Evolutionary conservation across 23 tunicate genomes (phyloP).

Genomic region (Halocynthia roretzi): DNA sequence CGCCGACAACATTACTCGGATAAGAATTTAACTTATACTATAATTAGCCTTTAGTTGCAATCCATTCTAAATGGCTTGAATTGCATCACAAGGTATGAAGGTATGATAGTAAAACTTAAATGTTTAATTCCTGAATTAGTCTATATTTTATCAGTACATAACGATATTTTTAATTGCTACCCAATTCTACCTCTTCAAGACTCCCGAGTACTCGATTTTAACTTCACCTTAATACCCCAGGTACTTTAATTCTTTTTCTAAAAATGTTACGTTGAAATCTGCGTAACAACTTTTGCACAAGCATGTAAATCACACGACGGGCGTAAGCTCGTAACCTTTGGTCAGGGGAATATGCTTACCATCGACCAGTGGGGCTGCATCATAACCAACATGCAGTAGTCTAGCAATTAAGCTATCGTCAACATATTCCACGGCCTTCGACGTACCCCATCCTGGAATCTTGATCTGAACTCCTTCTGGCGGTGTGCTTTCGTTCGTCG

Average conservation of each 20-base stretch:
- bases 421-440: constrained; percentile 44
- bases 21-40: neutral
- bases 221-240: no score
- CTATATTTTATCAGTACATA: no score
- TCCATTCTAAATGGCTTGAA: neutral
- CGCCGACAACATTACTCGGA: neutral
- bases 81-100: neutral
- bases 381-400: constrained; percentile 30
- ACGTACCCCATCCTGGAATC: constrained; percentile 46
- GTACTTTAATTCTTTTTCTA: no score
- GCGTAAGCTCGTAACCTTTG: no score
- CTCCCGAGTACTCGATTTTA: no score
- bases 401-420: constrained; percentile 44
- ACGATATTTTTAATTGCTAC: no score
- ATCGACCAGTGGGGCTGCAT: constrained; percentile 42
- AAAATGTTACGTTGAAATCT: no score
- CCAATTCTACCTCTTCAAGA: no score
- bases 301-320: no score
- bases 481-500: constrained; percentile 44
- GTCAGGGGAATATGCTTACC: constrained; percentile 12
- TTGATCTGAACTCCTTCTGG: constrained; percentile 40
- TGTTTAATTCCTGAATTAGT: no score
- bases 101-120: neutral
- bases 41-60: neutral
- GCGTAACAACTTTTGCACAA: no score